Conservation (phyloP, 2,888 invertebrate species). For the Euplagia quadripunctaria region DNA sequence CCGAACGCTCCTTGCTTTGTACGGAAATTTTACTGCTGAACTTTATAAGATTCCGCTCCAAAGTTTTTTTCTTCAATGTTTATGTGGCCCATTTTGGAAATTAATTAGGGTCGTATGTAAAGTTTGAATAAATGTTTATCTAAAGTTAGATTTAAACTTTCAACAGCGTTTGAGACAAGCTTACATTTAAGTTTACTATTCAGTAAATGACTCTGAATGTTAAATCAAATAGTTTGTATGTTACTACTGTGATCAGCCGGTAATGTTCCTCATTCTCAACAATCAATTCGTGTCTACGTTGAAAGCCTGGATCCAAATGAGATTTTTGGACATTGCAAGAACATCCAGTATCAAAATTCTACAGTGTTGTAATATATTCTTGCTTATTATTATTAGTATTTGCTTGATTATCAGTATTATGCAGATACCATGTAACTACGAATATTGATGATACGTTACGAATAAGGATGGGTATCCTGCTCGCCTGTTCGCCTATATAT, state of each 20-base stretch:
- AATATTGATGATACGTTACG: not conserved
- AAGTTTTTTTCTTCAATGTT: conserved; percentile 46
- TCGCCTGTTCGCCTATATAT: too few relatives aligned
- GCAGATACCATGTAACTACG: not conserved
- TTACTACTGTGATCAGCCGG: not conserved
- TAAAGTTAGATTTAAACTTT: not conserved
- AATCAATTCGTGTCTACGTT: not conserved
- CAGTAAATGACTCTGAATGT: not conserved
- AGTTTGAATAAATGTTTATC: conserved; percentile 35
- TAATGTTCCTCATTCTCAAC: not conserved
- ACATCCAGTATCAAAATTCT: not conserved
- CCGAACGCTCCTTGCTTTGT: conserved; percentile 62
- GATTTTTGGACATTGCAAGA: not conserved
- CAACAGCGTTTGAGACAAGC: not conserved
- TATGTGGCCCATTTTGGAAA: conserved; percentile 45
- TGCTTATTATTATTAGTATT: not conserved
- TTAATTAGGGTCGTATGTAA: conserved; percentile 44
- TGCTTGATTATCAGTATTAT: not conserved
- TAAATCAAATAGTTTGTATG: not conserved
- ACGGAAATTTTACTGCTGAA: conserved; percentile 61
- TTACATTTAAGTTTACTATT: not conserved
- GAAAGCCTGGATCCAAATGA: not conserved
- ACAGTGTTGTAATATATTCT: too few relatives aligned
- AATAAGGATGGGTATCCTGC: not conserved
- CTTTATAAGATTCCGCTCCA: conserved; percentile 54